These are phyloP conservation scores for Centropyge bicolor DNA, from an alignment of 2,797 vertebrate species.

Conservation along the genomic window DNA sequence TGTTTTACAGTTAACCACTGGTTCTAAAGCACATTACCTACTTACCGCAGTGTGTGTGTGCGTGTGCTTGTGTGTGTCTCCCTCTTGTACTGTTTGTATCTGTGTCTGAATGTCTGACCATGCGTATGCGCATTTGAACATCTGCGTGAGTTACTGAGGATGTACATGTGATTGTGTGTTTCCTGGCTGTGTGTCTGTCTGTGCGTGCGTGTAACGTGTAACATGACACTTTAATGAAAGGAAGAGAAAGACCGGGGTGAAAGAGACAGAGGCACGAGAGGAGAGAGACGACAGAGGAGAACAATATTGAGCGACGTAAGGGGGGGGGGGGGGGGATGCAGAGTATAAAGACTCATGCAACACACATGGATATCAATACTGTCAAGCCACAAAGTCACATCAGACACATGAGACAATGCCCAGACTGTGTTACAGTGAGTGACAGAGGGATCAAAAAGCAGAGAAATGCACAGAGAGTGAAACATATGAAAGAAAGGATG, in stretches of 20 bases:
- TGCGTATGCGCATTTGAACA: slow-evolving; percentile 46
- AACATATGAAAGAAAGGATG: neutral
- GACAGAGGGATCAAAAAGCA: slow-evolving; percentile 21
- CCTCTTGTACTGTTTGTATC: slow-evolving; percentile 11
- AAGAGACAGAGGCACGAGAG: slow-evolving; percentile 55
- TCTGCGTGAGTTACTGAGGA: slow-evolving; percentile 17
- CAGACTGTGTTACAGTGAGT: slow-evolving; percentile 46
- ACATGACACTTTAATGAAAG: slow-evolving; percentile 83
- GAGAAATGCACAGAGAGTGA: neutral
- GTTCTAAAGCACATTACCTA: slow-evolving; percentile 74
- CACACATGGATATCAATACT: slow-evolving; percentile 55
- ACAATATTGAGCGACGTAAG: slow-evolving; percentile 56
- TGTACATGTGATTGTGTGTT: slow-evolving; percentile 43
- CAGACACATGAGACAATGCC: slow-evolving; percentile 39
- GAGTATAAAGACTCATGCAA: slow-evolving; percentile 33
- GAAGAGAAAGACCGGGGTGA: slow-evolving; percentile 60
- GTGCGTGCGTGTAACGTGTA: slow-evolving; percentile 62
- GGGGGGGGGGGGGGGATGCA: neutral
- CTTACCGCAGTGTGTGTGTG: slow-evolving; percentile 62
- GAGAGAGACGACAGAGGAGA: slow-evolving; percentile 55
- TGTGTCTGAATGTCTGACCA: slow-evolving; percentile 5
- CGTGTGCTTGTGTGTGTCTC: neutral
- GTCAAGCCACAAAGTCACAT: slow-evolving; percentile 60
- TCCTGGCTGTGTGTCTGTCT: slow-evolving; percentile 28
- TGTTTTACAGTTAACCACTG: slow-evolving; percentile 80